Conservation (phyloP, 2,797 vertebrate species). For the Catharus ustulatus region DNA sequence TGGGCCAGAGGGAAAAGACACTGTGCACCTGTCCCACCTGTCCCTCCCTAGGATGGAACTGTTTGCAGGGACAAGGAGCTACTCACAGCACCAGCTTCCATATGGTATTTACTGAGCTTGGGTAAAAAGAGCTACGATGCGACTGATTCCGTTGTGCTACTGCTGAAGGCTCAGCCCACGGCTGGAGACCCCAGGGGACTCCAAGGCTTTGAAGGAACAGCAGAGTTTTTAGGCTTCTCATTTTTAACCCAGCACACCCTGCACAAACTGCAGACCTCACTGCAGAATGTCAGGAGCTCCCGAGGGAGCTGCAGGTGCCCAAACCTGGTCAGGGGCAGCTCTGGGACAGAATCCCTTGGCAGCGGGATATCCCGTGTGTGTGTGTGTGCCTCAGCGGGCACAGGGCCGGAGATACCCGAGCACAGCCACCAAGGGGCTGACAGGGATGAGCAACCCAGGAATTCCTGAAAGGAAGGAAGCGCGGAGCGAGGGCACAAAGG, state of each 20-base stretch:
- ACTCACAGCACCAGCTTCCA: background rate
- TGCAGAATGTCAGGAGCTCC: background rate
- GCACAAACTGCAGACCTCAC: background rate
- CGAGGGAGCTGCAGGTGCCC: background rate
- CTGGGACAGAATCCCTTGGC: background rate
- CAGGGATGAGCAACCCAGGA: background rate
- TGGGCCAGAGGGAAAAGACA: fast-evolving
- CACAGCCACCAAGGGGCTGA: background rate
- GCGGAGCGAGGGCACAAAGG: background rate
- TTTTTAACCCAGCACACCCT: no score
- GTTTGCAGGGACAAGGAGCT: background rate
- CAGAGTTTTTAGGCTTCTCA: background rate
- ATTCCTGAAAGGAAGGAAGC: background rate
- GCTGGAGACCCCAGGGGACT: background rate
- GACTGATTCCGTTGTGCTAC: background rate
- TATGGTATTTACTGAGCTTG: background rate
- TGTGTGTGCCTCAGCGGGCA: no score
- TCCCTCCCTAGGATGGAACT: fast-evolving
- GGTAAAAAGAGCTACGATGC: fast-evolving
- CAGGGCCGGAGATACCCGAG: background rate
- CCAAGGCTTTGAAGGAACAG: background rate
- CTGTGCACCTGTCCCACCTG: background rate
- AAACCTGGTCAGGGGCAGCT: background rate
- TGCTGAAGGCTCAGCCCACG: background rate
- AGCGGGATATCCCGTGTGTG: no score